phyloP scores from a whole-genome alignment of 23 tunicate genomes.

The Corella eumyota region DNA sequence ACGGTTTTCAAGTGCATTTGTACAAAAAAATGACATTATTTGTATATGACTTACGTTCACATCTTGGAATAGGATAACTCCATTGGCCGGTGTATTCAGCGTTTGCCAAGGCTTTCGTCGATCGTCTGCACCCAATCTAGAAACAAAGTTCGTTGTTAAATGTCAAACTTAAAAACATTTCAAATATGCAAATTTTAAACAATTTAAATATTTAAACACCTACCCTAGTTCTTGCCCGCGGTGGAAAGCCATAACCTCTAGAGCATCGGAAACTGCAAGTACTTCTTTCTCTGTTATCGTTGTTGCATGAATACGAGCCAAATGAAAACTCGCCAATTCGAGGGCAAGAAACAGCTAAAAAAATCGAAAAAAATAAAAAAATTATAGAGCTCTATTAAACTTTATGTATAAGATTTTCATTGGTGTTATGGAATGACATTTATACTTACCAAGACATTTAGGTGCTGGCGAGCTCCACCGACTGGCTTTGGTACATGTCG shows the following conservation, averaged over 20 bases:
- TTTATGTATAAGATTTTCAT: neutral
- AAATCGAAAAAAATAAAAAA: neutral
- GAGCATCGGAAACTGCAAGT: constrained; percentile 42
- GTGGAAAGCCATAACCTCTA: constrained; percentile 43
- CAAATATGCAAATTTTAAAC: too few relatives aligned
- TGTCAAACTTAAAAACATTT: too few relatives aligned
- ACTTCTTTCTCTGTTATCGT: constrained; percentile 21
- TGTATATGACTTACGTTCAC: constrained; percentile 41
- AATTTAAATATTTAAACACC: too few relatives aligned
- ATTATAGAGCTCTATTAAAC: neutral
- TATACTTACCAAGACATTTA: constrained; percentile 42
- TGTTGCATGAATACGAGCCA: constrained; percentile 50
- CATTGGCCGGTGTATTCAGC: constrained; percentile 14
- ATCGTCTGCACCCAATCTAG: constrained; percentile 11
- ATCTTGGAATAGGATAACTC: constrained; percentile 11
- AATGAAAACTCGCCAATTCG: constrained; percentile 7
- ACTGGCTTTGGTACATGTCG: constrained; percentile 16
- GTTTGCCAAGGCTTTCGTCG: neutral
- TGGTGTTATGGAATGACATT: too few relatives aligned
- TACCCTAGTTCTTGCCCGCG: too few relatives aligned
- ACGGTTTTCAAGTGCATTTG: too few relatives aligned
- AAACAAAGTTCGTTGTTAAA: neutral
- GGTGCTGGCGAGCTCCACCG: constrained; percentile 34
- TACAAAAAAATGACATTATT: too few relatives aligned
- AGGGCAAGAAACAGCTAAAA: constrained; percentile 32